phyloP scores from a whole-genome alignment of 2,888 invertebrate species.

The Strigamia crassipes region DNA sequence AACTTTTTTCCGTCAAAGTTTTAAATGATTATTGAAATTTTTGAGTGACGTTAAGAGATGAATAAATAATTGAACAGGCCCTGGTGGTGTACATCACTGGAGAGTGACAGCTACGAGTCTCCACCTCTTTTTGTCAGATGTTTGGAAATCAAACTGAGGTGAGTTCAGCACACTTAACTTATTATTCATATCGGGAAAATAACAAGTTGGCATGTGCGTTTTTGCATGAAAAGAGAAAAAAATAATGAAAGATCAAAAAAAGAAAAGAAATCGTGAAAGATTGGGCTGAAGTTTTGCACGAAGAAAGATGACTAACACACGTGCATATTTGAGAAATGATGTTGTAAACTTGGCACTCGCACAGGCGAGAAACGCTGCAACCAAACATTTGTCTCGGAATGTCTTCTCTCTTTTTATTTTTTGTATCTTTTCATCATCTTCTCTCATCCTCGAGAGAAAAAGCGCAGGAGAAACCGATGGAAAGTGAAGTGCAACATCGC shows the following conservation, averaged over 20 bases:
- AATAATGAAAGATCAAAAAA: no score
- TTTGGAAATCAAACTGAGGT: not conserved
- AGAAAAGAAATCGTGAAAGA: no score
- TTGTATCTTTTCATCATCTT: no score
- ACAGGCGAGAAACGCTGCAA: not conserved
- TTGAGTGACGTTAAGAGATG: conserved; percentile 16
- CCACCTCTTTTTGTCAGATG: conserved; percentile 10
- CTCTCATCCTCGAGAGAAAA: no score
- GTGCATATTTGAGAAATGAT: not conserved
- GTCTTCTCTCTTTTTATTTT: not conserved
- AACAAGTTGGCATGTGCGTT: not conserved
- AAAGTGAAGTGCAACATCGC: not conserved
- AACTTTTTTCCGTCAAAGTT: not conserved
- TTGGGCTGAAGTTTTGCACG: no score
- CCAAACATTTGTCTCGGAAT: not conserved
- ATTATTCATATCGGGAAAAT: not conserved
- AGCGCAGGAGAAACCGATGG: no score
- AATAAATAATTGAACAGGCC: conserved; percentile 24
- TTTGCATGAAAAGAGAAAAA: no score
- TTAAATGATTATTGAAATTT: not conserved
- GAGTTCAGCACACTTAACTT: not conserved
- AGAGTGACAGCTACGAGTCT: not conserved
- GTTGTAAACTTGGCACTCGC: not conserved
- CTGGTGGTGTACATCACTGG: not conserved
- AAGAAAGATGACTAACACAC: not conserved